Conservation (phyloP, 2,113 vertebrate genomes). For the Aptenodytes patagonicus region DNA sequence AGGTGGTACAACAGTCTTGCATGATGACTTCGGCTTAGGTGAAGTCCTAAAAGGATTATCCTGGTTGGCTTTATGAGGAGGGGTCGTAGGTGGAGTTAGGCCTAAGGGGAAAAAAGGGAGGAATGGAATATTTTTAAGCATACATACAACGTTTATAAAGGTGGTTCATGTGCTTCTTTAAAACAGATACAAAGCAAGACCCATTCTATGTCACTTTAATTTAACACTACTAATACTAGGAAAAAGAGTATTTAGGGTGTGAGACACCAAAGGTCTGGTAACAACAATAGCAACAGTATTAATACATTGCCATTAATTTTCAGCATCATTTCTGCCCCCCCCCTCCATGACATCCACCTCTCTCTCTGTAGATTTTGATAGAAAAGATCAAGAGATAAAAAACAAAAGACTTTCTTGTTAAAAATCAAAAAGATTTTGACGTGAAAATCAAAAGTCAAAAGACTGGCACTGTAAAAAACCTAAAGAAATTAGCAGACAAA, state of each 20-base stretch:
- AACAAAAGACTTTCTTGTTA: neutral
- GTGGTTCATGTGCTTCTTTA: neutral
- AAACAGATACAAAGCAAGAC: constrained; percentile 13
- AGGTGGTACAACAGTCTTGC: constrained; percentile 87
- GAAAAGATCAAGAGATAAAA: constrained; percentile 48
- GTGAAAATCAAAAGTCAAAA: neutral
- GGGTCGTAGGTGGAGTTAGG: constrained; percentile 99
- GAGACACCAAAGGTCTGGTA: neutral
- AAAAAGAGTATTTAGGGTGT: neutral
- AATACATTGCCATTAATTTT: neutral
- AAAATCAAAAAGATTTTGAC: neutral
- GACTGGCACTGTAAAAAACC: neutral
- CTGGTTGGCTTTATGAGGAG: constrained; percentile 99
- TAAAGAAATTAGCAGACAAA: constrained; percentile 7
- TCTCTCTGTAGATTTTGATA: neutral
- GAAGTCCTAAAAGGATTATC: constrained; percentile 98
- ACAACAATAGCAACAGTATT: neutral
- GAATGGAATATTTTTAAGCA: constrained; percentile 43
- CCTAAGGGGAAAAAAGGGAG: constrained; percentile 72
- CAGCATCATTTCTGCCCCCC: neutral
- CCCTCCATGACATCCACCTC: neutral
- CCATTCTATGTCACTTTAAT: neutral
- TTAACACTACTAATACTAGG: neutral
- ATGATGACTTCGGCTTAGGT: constrained; percentile 94
- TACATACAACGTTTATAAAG: neutral